Percentiles rank a stretch among this genome's conserved stretches.
These are phyloP conservation scores for Xanthorhoe designata DNA, from an alignment of 2,888 invertebrate species.

Conservation along the genomic window DNA sequence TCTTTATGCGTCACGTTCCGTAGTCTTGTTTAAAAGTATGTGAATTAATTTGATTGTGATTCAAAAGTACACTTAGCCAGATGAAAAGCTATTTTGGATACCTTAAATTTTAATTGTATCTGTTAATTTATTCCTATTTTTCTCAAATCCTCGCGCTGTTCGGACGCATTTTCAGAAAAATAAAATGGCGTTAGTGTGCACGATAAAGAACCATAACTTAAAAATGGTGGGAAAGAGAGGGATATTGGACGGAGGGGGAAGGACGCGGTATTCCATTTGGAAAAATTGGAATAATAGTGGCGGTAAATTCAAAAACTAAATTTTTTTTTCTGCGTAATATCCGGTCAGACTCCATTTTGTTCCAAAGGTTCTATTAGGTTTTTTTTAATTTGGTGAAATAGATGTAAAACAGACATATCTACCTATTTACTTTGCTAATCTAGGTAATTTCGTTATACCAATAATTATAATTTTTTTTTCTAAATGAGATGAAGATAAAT, in stretches of 20 bases:
- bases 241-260: constrained; percentile 67
- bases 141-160: neutral
- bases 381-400: constrained; percentile 18
- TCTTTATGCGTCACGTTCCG: constrained; percentile 67
- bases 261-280: constrained; percentile 72
- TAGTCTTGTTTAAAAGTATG: constrained; percentile 27
- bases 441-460: neutral
- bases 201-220: constrained; percentile 66
- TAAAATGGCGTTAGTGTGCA: constrained; percentile 48
- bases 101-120: neutral
- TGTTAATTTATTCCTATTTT: neutral
- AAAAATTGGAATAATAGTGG: constrained; percentile 57
- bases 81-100: neutral
- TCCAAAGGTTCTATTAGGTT: constrained; percentile 26
- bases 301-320: constrained; percentile 57
- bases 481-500: neutral
- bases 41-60: constrained; percentile 9
- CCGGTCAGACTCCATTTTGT: constrained; percentile 36
- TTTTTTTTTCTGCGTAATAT: constrained; percentile 29
- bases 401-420: neutral
- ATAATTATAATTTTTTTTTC: too few relatives aligned
- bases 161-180: neutral
- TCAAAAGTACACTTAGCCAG: neutral
- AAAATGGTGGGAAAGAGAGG: constrained; percentile 73
- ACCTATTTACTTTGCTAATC: neutral